Percentiles rank a stretch among this genome's conserved stretches.
phyloP scores from a whole-genome alignment of 1,140 invertebrate genomes.

The Trichoplusia ni region DNA sequence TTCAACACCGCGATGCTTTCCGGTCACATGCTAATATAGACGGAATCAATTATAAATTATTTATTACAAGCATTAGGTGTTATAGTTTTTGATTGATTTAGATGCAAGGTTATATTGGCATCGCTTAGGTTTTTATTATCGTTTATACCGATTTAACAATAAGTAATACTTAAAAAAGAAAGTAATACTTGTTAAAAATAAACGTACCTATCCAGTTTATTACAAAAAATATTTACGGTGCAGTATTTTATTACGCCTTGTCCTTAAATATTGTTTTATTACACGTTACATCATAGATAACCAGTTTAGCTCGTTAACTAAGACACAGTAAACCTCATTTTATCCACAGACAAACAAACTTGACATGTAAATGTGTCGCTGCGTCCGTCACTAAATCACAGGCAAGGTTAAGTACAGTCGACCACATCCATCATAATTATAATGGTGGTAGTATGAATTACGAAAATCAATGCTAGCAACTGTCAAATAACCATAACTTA shows the following conservation, averaged over 20 bases:
- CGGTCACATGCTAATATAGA: neutral
- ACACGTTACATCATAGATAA: constrained; percentile 1
- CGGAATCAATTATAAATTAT: constrained; percentile 6
- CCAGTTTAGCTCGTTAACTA: constrained; percentile 10
- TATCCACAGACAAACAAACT: constrained; percentile 18
- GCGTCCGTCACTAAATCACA: constrained; percentile 19
- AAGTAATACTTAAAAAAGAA: too few species aligned
- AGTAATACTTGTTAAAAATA: too few species aligned
- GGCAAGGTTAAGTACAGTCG: too few species aligned
- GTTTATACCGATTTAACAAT: too few species aligned
- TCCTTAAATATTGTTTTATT: constrained; percentile 5
- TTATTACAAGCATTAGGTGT: constrained; percentile 6
- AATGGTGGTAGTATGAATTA: too few species aligned
- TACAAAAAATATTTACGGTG: too few species aligned
- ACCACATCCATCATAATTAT: too few species aligned
- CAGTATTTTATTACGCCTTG: neutral
- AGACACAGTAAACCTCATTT: constrained; percentile 7
- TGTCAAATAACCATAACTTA: too few species aligned
- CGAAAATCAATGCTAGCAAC: too few species aligned
- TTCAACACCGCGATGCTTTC: constrained; percentile 12
- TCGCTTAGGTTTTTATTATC: too few species aligned
- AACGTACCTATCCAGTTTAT: too few species aligned
- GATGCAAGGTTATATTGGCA: neutral
- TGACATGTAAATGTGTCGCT: constrained; percentile 11
- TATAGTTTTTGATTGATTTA: too few species aligned